phyloP scores from a whole-genome alignment of 2,797 vertebrate genomes.

The Caiman crocodilus region DNA sequence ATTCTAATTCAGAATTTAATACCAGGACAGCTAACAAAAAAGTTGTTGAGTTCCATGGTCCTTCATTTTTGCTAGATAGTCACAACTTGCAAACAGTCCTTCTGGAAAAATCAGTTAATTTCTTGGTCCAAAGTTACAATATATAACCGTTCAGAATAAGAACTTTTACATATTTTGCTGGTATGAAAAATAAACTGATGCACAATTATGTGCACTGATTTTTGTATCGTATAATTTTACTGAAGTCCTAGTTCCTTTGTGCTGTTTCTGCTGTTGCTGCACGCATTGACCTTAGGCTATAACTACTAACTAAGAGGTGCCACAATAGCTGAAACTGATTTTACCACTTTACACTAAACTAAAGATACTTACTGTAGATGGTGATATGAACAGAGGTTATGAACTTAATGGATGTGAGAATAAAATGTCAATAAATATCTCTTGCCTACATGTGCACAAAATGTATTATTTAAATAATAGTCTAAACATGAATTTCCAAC shows the following conservation, averaged over 20 bases:
- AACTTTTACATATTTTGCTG: background rate
- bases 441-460: background rate
- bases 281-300: background rate
- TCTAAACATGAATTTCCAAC: background rate
- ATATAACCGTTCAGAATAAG: fast-evolving
- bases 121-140: background rate
- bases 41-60: background rate
- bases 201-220: background rate
- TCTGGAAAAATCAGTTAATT: background rate
- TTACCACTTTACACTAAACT: background rate
- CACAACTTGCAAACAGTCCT: background rate
- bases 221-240: background rate
- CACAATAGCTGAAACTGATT: background rate
- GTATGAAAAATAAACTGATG: background rate
- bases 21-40: background rate
- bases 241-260: background rate
- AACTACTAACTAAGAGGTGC: background rate
- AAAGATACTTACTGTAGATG: background rate
- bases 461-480: background rate
- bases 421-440: background rate
- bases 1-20: background rate
- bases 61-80: fast-evolving
- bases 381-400: background rate
- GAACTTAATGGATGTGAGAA: background rate
- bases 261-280: background rate